Evolutionary conservation across 2,888 invertebrate genomes (phyloP), one percentile per base, ranked within the genome.

Genomic region (Agrenia bidenticulata): DNA sequence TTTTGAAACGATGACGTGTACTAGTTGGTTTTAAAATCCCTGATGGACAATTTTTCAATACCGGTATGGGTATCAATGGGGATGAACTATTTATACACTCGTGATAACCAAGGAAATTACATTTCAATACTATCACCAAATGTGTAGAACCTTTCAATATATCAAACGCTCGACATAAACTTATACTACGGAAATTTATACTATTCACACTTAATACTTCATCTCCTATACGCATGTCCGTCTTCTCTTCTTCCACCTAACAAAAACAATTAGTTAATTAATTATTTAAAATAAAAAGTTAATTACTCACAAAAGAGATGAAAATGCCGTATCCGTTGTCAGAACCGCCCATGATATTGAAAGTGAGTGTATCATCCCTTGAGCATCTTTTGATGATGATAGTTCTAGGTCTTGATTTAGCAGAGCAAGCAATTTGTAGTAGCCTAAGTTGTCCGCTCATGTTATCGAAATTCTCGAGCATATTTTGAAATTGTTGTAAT

Each of bases 121-220:
- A 96, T 82, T 96, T 97, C 58, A 99, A 94, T 62, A 94, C 93
- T 76, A 99, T 91, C 80, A 94, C 92, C 68, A 99, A 84, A 83
- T 98, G 98, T 56, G 97, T 99, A 56, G 95, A 92, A 66, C 93
- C 90, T 73, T 90, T 87, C 17, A 99, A 85, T 70, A 97, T 89
- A 82, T 98, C 97, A 81, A 96, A 84, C 11, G 98, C 97, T 78
- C 90, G 88, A 54, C 89, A 88, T 80, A 93, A 90, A 77, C 89
- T 91, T 55, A 98, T 92, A 81, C 94, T 93, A 78, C 92, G 90
- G 80, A 98, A 95, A 78, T 92, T 94, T 80, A 96, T 94, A 27
- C 96, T 95, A 81, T 99, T 99, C 0, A 99, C 96, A 83, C 97
- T 96, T 75, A 98, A 83, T 70, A 99, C 92, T 84, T 99, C 97